These are phyloP conservation scores for Neoascia interrupta DNA, from an alignment of 2,888 invertebrate species.

Conservation along the genomic window DNA sequence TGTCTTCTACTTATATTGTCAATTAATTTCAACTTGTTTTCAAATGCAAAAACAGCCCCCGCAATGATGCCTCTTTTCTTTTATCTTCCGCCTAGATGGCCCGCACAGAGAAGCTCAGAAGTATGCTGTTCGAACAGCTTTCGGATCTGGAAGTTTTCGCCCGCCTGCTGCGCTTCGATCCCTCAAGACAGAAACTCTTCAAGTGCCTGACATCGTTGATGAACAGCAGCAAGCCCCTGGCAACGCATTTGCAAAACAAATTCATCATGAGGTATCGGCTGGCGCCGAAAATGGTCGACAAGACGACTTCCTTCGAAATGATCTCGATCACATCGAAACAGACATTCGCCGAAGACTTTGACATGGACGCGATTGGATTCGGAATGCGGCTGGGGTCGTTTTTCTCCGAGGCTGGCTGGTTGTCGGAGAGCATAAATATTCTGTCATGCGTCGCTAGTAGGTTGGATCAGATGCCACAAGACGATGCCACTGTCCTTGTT, in stretches of 20 bases:
- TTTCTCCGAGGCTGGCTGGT: conserved; percentile 94
- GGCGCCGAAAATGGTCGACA: conserved; percentile 61
- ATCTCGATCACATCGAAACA: conserved; percentile 56
- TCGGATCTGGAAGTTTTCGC: conserved; percentile 76
- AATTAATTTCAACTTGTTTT: too few species aligned
- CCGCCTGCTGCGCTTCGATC: conserved; percentile 75
- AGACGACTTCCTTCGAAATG: conserved; percentile 45
- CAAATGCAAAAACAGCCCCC: too few species aligned
- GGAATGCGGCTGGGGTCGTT: conserved; percentile 84
- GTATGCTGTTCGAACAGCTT: conserved; percentile 77
- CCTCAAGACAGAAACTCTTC: conserved; percentile 77
- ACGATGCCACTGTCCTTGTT: conserved; percentile 83
- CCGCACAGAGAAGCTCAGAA: conserved; percentile 73
- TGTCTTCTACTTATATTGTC: too few species aligned
- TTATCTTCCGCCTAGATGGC: conserved; percentile 75
- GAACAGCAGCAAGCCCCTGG: conserved; percentile 75
- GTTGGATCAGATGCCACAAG: conserved; percentile 82
- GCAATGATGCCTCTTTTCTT: background rate
- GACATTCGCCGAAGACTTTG: conserved; percentile 69
- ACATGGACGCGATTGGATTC: conserved; percentile 74
- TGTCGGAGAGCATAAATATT: conserved; percentile 87
- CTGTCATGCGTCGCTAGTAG: conserved; percentile 85
- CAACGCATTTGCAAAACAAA: conserved; percentile 74
- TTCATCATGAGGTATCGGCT: conserved; percentile 72
- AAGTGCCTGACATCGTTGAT: conserved; percentile 75